Conservation (phyloP, 2,113 vertebrate genomes). For the Gymnorhina tibicen region DNA sequence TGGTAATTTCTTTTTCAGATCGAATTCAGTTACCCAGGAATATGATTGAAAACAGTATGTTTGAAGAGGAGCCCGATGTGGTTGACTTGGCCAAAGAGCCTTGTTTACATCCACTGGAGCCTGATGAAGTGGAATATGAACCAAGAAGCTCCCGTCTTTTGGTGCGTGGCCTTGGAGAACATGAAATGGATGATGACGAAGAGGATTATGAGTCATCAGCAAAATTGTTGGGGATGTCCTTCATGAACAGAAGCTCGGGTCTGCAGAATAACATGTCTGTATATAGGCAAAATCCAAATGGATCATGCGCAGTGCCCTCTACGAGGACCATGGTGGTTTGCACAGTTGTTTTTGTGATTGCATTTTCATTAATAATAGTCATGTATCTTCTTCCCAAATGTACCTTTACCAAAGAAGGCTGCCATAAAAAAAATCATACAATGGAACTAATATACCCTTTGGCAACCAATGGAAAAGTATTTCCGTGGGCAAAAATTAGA, state of each 20-base stretch:
- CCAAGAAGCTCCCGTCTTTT: constrained; percentile 90
- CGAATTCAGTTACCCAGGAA: constrained; percentile 87
- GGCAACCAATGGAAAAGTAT: constrained; percentile 81
- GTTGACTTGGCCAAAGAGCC: constrained; percentile 94
- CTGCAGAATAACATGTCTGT: constrained; percentile 73
- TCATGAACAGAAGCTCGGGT: constrained; percentile 92
- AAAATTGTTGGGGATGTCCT: constrained; percentile 94
- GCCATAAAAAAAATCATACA: constrained; percentile 76
- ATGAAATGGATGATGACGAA: constrained; percentile 93
- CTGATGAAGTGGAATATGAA: constrained; percentile 89
- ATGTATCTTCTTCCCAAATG: constrained; percentile 90
- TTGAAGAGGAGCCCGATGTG: constrained; percentile 95
- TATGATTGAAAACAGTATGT: constrained; percentile 99
- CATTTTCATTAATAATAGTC: constrained; percentile 80
- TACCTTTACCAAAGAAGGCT: constrained; percentile 93
- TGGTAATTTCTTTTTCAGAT: constrained; percentile 71
- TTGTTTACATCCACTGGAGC: constrained; percentile 88
- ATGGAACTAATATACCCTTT: constrained; percentile 76
- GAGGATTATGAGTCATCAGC: constrained; percentile 96
- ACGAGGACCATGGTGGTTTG: constrained; percentile 78
- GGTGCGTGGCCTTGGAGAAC: constrained; percentile 91
- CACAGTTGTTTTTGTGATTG: constrained; percentile 79
- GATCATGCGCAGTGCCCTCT: constrained; percentile 80
- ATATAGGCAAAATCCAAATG: constrained; percentile 77
- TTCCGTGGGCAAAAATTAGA: constrained; percentile 86